Percentiles rank a stretch among this genome's conserved stretches.
Conservation (phyloP, 2,113 vertebrate species). For the Choloepus hoffmanni region DNA sequence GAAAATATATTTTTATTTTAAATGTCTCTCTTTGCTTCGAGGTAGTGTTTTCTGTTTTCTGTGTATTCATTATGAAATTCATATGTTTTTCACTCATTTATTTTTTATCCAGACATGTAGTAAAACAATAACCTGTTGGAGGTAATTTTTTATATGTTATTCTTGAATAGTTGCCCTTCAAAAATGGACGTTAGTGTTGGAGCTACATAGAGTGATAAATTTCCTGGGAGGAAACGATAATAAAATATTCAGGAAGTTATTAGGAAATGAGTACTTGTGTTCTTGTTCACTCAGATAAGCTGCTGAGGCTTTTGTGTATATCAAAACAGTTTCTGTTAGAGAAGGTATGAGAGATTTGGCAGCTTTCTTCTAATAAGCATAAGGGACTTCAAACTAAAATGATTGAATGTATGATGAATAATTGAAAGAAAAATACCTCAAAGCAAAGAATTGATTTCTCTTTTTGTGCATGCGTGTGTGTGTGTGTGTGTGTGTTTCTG, state of each 20-base stretch:
- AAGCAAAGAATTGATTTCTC: slow-evolving; percentile 29
- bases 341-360: slow-evolving; percentile 38
- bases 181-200: slow-evolving; percentile 86
- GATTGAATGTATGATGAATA: background rate
- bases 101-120: slow-evolving; percentile 47
- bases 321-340: background rate
- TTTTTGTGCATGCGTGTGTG: background rate
- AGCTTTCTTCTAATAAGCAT: slow-evolving; percentile 1
- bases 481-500: background rate
- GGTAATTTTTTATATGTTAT: slow-evolving; percentile 65
- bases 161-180: slow-evolving; percentile 79
- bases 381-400: background rate
- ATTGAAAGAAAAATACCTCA: slow-evolving; percentile 43
- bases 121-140: slow-evolving; percentile 65
- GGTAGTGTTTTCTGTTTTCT: background rate
- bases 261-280: slow-evolving; percentile 84
- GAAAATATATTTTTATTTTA: slow-evolving; percentile 61
- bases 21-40: slow-evolving; percentile 4
- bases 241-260: slow-evolving; percentile 89
- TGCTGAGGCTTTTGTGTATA: slow-evolving; percentile 39
- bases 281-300: slow-evolving; percentile 74
- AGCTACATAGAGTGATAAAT: slow-evolving; percentile 82
- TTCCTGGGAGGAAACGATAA: slow-evolving; percentile 90
- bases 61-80: background rate
- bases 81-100: slow-evolving; percentile 9